Base-by-base conservation (phyloP, 2,113 vertebrate genomes). In the Gymnarchus niloticus region DNA sequence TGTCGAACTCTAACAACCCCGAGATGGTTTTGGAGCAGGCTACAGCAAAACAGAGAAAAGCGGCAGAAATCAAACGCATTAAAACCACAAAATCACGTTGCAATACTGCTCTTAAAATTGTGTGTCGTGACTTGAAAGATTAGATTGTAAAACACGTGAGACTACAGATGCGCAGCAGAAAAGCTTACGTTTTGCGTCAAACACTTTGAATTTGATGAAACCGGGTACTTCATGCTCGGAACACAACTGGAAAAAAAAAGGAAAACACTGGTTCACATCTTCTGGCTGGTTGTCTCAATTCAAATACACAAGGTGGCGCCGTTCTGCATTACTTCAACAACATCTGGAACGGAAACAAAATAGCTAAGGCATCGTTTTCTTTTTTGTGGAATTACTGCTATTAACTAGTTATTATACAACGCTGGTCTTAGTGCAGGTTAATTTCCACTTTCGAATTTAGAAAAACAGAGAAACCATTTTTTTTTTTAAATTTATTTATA, bases 141-240 rank as follows among this genome's bases (percentile, higher is more conserved):
- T 57, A 57, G 8, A 57, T 17, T 17, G 8, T 1, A 57, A 2
- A 57, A n/a, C n/a, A n/a, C n/a, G 37, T n/a, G 37, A 9, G 9
- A 48, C 21, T 21, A 21, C 28, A 23, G 10, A 61, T 51, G 12
- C 6, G 23, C 1, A 81, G n/a, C 3, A 25, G n/a, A 28, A 46
- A 25, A 57, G 93, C 97, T 98, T 92, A 99, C 98, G 97, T 96
- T 98, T 99, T 87, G 96, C 97, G 91, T 98, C 97, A 91, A 99
- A 99, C 88, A 97, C 96, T 94, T 99, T 99, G 91, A 96, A 97
- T 92, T 98, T 99, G 92, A 96, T 95, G 91, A 99, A 99, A 84
- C 95, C 94, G n/a, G 97, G 96, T 87, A 98, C 96, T 82, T 97
- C 95, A 41, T 98, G 96, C 91, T 98, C 97, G 41, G 94, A 94